Base-by-base conservation (phyloP, 2,113 vertebrate species). In the Heterotilapia buettikoferi region DNA sequence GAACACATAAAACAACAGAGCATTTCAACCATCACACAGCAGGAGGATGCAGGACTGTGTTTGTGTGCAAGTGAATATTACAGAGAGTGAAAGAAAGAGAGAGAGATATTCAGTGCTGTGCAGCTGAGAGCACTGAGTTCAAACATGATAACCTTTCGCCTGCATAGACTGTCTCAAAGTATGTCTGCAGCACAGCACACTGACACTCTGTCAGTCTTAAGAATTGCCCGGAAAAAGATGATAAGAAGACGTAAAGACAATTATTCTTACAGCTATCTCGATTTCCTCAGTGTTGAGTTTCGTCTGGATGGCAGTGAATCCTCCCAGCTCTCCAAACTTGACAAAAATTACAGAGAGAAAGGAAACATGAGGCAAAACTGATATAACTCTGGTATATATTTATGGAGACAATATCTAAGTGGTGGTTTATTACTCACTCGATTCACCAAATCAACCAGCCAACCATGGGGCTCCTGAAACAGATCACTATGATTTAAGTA, bases 361-460 rank as follows among this genome's bases (percentile, higher is more conserved):
- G 19, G 16, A 45, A 84, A 84, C 52, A 24, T 38, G 29, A 88
- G n/a, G 5, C 6, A 57, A 79, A 40, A 52, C 11, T 53, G 5
- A 56, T 3, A 59, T 5, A 88, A 38, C 4, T 81, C 14, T 24
- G 3, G 54, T 7, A 80, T 12, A 19, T 40, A n/a, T 36, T 54
- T 36, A 63, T 59, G 29, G 9, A 86, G 12, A 54, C 3, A 21
- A 79, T n/a, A 36, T 33, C 6, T 38, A 14, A 45, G 43, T 26
- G 12, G 82, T 5, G n/a, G 36, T 12, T 53, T 6, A 7, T 83
- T 33, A 92, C 97, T 94, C 96, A 99, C 99, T 96, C 98, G 97
- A 95, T 99, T 99, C 82, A 99, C 98, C 86, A 99, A 96, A 95
- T 99, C 99, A 89, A 99, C 98, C 89, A 99, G 96, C 99, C 99